Evolutionary conservation across 2,888 invertebrate genomes (phyloP), one percentile per base, ranked within the genome.

Genomic region (Tetranychus truncatus): DNA sequence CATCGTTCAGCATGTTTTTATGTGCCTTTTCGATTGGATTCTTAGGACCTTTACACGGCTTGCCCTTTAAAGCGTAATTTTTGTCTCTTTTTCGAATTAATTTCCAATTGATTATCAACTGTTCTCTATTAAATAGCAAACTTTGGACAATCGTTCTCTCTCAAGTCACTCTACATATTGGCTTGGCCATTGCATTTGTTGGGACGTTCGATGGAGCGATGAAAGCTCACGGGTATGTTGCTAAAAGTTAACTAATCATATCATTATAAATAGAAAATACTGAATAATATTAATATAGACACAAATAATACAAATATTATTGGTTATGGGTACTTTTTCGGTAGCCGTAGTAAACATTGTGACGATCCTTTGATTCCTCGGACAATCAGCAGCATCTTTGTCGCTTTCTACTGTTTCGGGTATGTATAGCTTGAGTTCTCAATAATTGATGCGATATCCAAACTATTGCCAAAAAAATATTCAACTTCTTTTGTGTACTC

Each of bases 11-110:
- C 7, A 4, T 69, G 8, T 24, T 69, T 24, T n/a, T 69, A 9
- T 24, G 69, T 34, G 34, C 34, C n/a, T 20, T 69, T 6, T 24
- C 21, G 6, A 24, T 69, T 2, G 20, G 21, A 3, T 34, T 69
- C 69, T 11, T 34, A 18, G 69, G 69, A 69, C 69, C 69, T 24
- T 24, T 69, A 24, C 34, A 69, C n/a, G 69, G 69, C 11, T 11
- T 69, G 9, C 69, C 69, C 9, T 69, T 69, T 9, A 69, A 9
- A 69, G 21, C 69, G 69, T 69, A 69, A 69, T 9, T 69, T 34
- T 34, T 34, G 34, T 34, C 34, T 34, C 24, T 34, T 34, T 34
- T 34, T 34, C 34, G 1, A 20, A 69, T 24, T 34, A n/a, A 18
- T 6, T 55, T 55, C 11, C 55, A 69, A 11, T 69, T 34, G 69